Percentiles rank a stretch among this genome's conserved stretches.
phyloP scores from a whole-genome alignment of 2,797 vertebrate genomes.

The Smutsia gigantea region DNA sequence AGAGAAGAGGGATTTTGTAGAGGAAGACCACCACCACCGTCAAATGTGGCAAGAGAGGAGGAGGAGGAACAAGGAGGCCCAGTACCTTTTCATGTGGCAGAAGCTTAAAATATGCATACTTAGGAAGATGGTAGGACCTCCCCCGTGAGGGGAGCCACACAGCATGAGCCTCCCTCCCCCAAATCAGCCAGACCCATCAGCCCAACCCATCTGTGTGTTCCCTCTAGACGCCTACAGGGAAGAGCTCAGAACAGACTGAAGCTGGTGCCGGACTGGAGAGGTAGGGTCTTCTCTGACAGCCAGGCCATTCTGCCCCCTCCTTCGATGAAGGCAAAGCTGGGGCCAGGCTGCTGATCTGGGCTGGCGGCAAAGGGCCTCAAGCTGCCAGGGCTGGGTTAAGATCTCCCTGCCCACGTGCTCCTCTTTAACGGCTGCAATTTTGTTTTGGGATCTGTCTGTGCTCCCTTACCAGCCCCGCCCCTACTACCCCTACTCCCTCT shows the following conservation, averaged over 20 bases:
- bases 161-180: background rate
- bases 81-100: background rate
- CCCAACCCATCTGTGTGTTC: conserved; percentile 71
- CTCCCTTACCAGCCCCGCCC: background rate
- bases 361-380: background rate
- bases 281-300: conserved; percentile 57
- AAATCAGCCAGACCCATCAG: conserved; percentile 66
- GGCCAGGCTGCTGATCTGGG: background rate
- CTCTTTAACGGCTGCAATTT: background rate
- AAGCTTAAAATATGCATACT: background rate
- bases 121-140: background rate
- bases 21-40: background rate
- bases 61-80: background rate
- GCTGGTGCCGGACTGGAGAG: conserved; percentile 41
- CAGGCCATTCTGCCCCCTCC: background rate
- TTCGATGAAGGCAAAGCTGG: background rate
- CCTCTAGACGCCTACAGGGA: conserved; percentile 75
- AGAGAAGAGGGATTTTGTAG: background rate
- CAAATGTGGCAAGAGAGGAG: background rate
- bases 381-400: background rate
- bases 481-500: background rate
- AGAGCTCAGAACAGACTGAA: conserved; percentile 77
- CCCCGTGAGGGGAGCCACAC: background rate
- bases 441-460: background rate
- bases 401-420: background rate